Evolutionary conservation across 2,113 vertebrate genomes (phyloP).

Genomic region (Caretta caretta): DNA sequence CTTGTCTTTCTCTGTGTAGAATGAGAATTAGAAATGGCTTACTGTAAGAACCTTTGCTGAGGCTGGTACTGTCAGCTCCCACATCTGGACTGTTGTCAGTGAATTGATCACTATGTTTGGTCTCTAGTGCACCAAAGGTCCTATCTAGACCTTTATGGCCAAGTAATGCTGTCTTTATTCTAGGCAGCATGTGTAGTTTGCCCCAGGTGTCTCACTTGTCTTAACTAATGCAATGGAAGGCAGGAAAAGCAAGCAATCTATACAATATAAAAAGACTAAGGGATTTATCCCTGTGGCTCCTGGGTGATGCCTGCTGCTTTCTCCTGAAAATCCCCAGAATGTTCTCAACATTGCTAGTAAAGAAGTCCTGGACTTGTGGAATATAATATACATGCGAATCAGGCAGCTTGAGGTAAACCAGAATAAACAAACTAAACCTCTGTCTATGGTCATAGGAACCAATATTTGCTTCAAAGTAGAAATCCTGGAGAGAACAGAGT

Average conservation of each 20-base stretch:
- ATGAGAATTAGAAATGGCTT: not conserved
- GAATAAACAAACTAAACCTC: not conserved
- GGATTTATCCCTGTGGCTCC: slow-evolving; percentile 22
- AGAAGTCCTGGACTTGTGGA: not conserved
- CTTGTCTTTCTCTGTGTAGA: not conserved
- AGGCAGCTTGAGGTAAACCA: not conserved
- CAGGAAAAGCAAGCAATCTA: slow-evolving; percentile 15
- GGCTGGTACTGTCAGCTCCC: not conserved
- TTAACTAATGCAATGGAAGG: slow-evolving; percentile 22
- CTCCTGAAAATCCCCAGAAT: not conserved
- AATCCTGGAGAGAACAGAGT: not conserved
- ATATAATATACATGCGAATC: not conserved
- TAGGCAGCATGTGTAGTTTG: not conserved
- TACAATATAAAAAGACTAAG: not conserved
- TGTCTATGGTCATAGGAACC: not conserved
- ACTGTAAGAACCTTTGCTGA: slow-evolving; percentile 4
- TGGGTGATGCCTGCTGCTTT: not conserved
- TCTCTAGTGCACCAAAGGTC: not conserved
- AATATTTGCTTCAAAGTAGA: not conserved
- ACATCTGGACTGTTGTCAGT: not conserved
- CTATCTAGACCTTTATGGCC: not conserved
- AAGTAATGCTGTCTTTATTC: not conserved
- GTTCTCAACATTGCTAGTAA: not conserved
- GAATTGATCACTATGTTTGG: slow-evolving; percentile 3
- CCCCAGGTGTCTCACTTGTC: not conserved